A percentile compares a stretch with the other conserved stretches of the same genome.
Conservation (phyloP, 2,113 vertebrate genomes). For the Sapayoa aenigma region DNA sequence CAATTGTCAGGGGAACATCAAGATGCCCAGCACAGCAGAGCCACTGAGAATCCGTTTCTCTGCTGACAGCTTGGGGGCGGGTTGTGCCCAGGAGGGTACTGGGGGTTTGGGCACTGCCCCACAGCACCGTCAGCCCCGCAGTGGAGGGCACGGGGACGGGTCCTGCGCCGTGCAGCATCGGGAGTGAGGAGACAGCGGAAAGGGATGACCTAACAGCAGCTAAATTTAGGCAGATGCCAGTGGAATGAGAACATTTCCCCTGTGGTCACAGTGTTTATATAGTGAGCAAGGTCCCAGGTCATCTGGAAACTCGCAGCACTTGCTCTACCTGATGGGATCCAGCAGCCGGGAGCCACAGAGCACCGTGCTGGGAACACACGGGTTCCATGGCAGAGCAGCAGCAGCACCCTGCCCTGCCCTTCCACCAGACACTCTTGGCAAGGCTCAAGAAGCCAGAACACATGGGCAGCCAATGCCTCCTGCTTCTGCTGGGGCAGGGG, state of each 20-base stretch:
- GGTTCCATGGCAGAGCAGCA: accelerated
- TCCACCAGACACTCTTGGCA: not conserved
- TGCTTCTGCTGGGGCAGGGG: not conserved
- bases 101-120: not conserved
- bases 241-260: conserved; percentile 47
- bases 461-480: accelerated
- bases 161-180: not conserved
- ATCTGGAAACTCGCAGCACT: not conserved
- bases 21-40: not conserved
- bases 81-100: not conserved
- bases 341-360: accelerated
- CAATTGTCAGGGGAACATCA: accelerated
- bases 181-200: not conserved
- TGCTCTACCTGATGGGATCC: not conserved
- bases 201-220: conserved; percentile 20
- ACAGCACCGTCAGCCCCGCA: accelerated
- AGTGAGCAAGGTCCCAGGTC: not conserved
- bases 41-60: accelerated
- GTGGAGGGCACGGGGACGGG: not conserved
- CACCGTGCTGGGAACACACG: accelerated
- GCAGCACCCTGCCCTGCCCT: not conserved
- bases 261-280: conserved; percentile 31
- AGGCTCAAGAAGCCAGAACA: accelerated
- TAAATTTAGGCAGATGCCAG: conserved; percentile 53
- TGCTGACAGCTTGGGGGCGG: not conserved